A percentile compares a stretch with the other conserved stretches of the same genome.
phyloP scores from a whole-genome alignment of 2,797 vertebrate genomes.

The Neomorphus geoffroyi region DNA sequence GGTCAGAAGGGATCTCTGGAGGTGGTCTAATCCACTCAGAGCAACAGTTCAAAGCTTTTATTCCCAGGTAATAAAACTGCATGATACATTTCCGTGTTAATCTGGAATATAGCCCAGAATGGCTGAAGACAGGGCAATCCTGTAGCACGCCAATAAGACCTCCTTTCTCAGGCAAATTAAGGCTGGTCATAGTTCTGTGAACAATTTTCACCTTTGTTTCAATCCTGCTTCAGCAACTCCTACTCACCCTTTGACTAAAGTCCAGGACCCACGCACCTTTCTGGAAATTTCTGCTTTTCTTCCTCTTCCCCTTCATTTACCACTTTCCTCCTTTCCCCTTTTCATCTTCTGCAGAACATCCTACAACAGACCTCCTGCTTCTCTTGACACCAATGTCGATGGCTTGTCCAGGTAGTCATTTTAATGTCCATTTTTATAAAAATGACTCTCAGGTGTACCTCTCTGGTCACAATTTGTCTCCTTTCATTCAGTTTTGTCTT shows the following conservation, averaged over 20 bases:
- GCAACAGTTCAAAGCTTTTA: not conserved
- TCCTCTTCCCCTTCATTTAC: not conserved
- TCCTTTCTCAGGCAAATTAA: not conserved
- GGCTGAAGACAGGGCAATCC: not conserved
- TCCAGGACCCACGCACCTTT: accelerated
- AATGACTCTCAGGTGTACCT: not conserved
- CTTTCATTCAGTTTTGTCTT: not conserved
- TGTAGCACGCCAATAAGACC: not conserved
- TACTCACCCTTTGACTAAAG: not conserved
- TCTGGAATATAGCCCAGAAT: not conserved
- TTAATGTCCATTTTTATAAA: not conserved
- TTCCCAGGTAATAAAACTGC: not conserved
- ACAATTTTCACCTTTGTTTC: not conserved
- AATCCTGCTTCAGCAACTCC: not conserved
- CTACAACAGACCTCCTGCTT: not conserved
- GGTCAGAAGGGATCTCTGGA: not conserved
- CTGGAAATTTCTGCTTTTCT: not conserved
- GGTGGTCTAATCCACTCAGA: not conserved
- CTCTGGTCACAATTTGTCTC: not conserved
- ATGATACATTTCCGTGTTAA: not conserved
- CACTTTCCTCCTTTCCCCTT: not conserved
- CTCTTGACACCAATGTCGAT: accelerated
- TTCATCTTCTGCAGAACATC: not conserved
- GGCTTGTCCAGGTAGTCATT: not conserved
- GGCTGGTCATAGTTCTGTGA: not conserved